phyloP scores from a whole-genome alignment of 2,797 vertebrate species.

The Galagoides demidoff region DNA sequence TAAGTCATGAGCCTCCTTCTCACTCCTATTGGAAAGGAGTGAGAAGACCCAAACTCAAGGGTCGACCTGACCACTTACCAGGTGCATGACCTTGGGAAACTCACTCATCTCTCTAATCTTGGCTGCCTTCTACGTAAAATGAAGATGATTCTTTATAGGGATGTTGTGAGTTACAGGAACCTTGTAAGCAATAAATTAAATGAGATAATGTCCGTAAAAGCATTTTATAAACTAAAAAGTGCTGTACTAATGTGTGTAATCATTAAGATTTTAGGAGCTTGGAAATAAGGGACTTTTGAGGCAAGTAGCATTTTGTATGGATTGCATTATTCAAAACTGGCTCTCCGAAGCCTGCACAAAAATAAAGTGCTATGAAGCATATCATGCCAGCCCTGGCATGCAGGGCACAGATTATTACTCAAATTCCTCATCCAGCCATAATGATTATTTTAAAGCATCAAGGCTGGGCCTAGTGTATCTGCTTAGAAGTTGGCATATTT shows the following conservation, averaged over 20 bases:
- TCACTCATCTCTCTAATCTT: neutral
- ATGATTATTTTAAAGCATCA: conserved; percentile 55
- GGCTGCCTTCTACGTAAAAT: neutral
- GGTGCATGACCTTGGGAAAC: neutral
- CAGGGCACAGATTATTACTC: neutral
- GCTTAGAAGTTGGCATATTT: conserved; percentile 53
- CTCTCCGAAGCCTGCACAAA: neutral
- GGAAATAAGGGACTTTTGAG: neutral
- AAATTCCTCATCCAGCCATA: neutral
- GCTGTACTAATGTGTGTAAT: conserved; percentile 1
- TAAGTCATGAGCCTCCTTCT: neutral
- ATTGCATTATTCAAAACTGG: neutral
- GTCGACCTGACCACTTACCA: too few species aligned
- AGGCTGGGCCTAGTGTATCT: neutral
- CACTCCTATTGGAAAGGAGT: neutral
- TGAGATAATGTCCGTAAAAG: neutral
- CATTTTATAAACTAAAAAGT: conserved; percentile 45
- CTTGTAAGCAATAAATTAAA: conserved; percentile 15
- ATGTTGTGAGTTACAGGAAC: neutral
- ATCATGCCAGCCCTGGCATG: neutral
- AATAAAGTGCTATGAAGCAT: neutral
- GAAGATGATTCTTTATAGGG: neutral
- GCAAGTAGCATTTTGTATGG: neutral
- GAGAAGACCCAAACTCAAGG: neutral
- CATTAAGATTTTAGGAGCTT: conserved; percentile 64